phyloP scores from a whole-genome alignment of 2,888 invertebrate genomes.

The Eupithecia centaureata region DNA sequence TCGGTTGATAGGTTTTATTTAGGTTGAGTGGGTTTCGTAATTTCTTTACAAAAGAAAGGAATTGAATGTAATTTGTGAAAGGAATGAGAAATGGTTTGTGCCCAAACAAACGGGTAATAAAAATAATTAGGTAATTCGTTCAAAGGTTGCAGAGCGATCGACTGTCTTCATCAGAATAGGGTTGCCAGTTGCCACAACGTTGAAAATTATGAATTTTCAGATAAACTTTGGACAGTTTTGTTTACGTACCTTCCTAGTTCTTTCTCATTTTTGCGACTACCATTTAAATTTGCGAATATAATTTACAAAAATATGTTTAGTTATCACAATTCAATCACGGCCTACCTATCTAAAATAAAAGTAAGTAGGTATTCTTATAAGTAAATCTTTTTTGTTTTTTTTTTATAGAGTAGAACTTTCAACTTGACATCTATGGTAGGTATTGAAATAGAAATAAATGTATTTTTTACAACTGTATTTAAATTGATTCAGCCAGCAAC shows the following conservation, averaged over 20 bases:
- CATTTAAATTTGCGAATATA: no score
- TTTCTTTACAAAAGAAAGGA: conserved; percentile 11
- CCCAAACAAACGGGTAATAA: conserved; percentile 79
- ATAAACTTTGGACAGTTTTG: not conserved
- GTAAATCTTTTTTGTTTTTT: no score
- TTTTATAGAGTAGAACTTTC: no score
- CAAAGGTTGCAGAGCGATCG: conserved; percentile 69
- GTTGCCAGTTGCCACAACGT: conserved; percentile 37
- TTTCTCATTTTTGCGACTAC: no score
- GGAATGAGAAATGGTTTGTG: conserved; percentile 61
- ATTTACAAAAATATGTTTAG: no score
- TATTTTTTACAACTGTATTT: not conserved
- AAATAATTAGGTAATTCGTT: conserved; percentile 80
- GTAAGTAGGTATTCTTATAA: no score
- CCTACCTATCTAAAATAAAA: no score
- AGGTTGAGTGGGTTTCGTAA: not conserved
- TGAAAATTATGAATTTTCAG: not conserved
- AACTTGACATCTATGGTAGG: no score
- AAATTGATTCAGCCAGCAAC: conserved; percentile 35
- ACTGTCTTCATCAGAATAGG: conserved; percentile 62
- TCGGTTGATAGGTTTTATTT: not conserved
- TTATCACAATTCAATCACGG: no score
- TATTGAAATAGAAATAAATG: not conserved
- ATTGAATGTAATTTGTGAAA: conserved; percentile 64
- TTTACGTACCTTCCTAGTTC: not conserved